Base-by-base conservation (phyloP, 2,113 vertebrate genomes). In the Phoxinus phoxinus region DNA sequence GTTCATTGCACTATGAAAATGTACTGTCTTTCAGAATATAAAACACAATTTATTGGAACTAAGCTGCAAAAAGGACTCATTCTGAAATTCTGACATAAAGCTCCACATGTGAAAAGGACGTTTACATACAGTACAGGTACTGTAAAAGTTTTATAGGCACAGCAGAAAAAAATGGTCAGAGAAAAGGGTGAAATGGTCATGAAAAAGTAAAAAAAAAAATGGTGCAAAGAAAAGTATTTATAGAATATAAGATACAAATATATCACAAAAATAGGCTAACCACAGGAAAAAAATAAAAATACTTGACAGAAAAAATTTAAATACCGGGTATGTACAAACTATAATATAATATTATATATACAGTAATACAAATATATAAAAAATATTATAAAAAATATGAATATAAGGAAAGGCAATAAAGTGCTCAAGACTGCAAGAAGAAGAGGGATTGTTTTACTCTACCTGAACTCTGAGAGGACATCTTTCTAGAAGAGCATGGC, bases 401-500 rank as follows among this genome's bases (percentile, higher is more conserved):
- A 56, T 2, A 56, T 56, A 56, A 56, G 2, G 6, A 23, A 56
- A 51, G 46, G 30, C 15, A 56, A 30, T 48, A 15, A 15, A n/a
- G 3, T 3, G 35, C n/a, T n/a, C n/a, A n/a, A 15, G 32, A 51
- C 53, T 17, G 19, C 58, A 53, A n/a, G 25, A 41, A n/a, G 25
- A 41, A 74, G 3, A 21, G 56, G 17, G 21, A 48, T 4, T 46
- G 11, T 78, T 79, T 86, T 58, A 69, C 7, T 86, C 95, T 91
- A 99, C 98, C 88, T 97, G 96, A 88, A 95, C 90, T 86, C 90
- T 94, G 78, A 96, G 95, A 0, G 97, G 97, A 87, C 95, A 95
- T 13, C 94, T 94, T 74, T 97, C 96, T 23, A 98, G 91, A 75
- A 97, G 73, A 4, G 95, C 96, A 0, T 95, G 95, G 0, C 96